phyloP scores from a whole-genome alignment of 2,113 vertebrate genomes.

The Chloropsis hardwickii region DNA sequence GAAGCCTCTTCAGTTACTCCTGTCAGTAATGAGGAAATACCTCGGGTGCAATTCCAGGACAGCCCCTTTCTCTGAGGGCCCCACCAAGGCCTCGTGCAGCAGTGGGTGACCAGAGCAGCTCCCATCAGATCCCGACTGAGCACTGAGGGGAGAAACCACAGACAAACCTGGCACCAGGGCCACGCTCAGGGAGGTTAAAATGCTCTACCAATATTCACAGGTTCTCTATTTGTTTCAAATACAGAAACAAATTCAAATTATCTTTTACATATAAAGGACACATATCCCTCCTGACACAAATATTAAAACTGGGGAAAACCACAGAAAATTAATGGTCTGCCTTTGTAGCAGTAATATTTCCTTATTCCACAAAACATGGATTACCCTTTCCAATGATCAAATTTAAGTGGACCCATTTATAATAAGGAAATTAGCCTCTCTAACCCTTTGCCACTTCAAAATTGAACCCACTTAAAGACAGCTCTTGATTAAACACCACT shows the following conservation, averaged over 20 bases:
- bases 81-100: rapidly evolving
- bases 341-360: neutral
- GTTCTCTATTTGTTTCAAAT: neutral
- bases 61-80: neutral
- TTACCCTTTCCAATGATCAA: neutral
- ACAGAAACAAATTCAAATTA: no score
- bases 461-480: neutral
- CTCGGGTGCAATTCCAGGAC: neutral
- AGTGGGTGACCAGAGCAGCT: neutral
- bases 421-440: neutral
- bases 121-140: neutral
- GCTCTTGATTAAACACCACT: neutral
- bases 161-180: neutral
- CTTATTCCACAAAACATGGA: neutral
- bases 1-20: neutral
- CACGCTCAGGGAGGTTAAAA: neutral
- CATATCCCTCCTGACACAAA: neutral
- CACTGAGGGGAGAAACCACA: neutral
- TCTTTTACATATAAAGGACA: neutral
- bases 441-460: neutral
- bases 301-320: neutral
- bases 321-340: neutral
- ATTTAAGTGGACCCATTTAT: neutral
- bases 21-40: no score
- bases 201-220: neutral